Conservation (phyloP, 37 sponge, comb jelly and placozoan species). For the Spongilla lacustris region DNA sequence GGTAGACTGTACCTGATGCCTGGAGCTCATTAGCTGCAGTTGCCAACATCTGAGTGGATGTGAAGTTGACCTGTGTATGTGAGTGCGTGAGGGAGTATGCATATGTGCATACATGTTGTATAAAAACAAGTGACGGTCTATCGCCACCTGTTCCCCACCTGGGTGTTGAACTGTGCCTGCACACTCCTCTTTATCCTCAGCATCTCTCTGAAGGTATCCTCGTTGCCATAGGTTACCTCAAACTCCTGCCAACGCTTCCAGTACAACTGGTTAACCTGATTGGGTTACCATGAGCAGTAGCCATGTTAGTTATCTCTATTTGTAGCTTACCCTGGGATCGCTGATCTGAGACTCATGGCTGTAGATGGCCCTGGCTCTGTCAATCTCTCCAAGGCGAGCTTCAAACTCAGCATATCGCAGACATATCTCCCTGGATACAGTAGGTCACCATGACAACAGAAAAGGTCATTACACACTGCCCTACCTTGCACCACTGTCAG, state of each 20-base stretch:
- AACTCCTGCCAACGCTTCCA: constrained; percentile 98
- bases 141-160: constrained; percentile 30
- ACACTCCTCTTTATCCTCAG: constrained; percentile 97
- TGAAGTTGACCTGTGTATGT: constrained; percentile 87
- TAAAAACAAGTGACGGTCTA: not conserved
- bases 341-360: constrained; percentile 93
- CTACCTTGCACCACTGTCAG: constrained; percentile 83
- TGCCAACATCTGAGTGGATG: constrained; percentile 94
- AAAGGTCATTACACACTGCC: not conserved
- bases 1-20: too few species aligned
- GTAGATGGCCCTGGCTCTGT: constrained; percentile 90
- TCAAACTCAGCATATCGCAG: constrained; percentile 91
- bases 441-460: not conserved
- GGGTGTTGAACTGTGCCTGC: constrained; percentile 97
- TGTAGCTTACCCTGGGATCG: constrained; percentile 85
- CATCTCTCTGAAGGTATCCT: constrained; percentile 99
- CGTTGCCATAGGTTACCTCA: constrained; percentile 97
- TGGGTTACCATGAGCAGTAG: not conserved
- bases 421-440: constrained; percentile 83
- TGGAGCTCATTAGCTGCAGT: constrained; percentile 40
- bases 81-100: not conserved
- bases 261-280: constrained; percentile 68
- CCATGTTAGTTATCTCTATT: not conserved
- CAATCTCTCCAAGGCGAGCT: constrained; percentile 95
- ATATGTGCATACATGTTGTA: not conserved